These are phyloP conservation scores for Halcyon smyrnensis DNA, from an alignment of 2,797 vertebrate species.

Conservation along the genomic window DNA sequence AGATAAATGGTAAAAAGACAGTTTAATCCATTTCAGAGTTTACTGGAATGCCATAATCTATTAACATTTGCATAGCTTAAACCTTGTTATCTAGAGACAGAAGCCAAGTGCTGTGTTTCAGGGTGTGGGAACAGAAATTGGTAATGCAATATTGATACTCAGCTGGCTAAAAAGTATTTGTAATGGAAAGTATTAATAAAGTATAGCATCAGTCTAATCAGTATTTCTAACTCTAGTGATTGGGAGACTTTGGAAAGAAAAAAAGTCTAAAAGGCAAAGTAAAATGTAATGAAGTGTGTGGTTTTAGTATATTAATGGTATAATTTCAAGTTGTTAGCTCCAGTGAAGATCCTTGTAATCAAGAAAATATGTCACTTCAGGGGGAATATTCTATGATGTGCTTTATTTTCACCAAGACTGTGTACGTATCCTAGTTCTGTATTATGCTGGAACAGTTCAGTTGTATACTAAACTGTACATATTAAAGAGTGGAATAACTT, in stretches of 20 bases:
- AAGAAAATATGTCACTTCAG: not conserved
- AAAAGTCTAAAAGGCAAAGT: not conserved
- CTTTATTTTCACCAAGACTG: not conserved
- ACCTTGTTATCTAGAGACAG: not conserved
- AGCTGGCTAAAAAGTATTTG: not conserved
- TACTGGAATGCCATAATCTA: not conserved
- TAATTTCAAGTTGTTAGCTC: not conserved
- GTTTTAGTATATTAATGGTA: not conserved
- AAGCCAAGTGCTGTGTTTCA: not conserved
- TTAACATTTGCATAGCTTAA: not conserved
- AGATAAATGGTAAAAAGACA: not conserved
- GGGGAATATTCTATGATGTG: not conserved
- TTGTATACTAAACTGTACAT: not conserved
- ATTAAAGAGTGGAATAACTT: not conserved
- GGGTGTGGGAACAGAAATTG: not conserved
- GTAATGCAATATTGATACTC: not conserved
- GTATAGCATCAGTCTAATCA: not conserved
- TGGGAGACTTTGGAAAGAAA: not conserved
- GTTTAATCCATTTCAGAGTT: not conserved
- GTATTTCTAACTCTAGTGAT: not conserved
- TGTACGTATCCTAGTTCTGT: not conserved
- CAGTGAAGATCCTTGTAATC: not conserved
- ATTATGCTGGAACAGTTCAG: not conserved
- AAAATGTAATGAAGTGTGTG: not conserved
- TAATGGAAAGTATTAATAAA: not conserved